Percentiles rank a stretch among this genome's conserved stretches.
Evolutionary conservation across 2,113 vertebrate species (phyloP).

Genomic region (Cynopterus brachyotis): DNA sequence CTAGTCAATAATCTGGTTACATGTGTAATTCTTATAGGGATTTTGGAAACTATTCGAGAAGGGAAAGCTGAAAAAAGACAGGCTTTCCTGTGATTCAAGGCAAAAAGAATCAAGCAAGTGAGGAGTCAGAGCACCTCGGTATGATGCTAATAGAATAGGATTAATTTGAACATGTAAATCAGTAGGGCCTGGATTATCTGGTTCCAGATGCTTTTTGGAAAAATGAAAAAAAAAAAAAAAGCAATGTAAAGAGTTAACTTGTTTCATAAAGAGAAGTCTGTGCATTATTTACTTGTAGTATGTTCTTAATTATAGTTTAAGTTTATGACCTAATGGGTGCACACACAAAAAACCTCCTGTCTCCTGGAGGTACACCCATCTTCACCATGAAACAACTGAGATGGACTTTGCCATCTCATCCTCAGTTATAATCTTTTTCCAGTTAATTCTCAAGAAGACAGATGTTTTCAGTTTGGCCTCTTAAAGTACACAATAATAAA

Average conservation of each 20-base stretch:
- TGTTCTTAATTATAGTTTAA: not conserved
- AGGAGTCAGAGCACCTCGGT: not conserved
- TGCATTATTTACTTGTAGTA: not conserved
- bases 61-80: not conserved
- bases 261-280: not conserved
- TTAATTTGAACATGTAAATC: not conserved
- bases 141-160: not conserved
- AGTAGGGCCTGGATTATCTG: not conserved
- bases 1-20: not conserved
- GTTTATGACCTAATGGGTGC: not conserved
- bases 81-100: not conserved
- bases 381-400: not conserved
- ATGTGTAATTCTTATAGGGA: not conserved
- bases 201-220: not conserved
- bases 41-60: not conserved
- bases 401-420: not conserved
- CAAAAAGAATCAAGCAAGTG: not conserved
- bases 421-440: not conserved
- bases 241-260: not conserved
- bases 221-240: not conserved
- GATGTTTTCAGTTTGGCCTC: slow-evolving; percentile 62
- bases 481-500: slow-evolving; percentile 61
- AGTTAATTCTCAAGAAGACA: slow-evolving; percentile 45
- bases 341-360: not conserved
- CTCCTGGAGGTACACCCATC: not conserved